Base-by-base conservation (phyloP, 2,113 vertebrate genomes). In the Theropithecus gelada region DNA sequence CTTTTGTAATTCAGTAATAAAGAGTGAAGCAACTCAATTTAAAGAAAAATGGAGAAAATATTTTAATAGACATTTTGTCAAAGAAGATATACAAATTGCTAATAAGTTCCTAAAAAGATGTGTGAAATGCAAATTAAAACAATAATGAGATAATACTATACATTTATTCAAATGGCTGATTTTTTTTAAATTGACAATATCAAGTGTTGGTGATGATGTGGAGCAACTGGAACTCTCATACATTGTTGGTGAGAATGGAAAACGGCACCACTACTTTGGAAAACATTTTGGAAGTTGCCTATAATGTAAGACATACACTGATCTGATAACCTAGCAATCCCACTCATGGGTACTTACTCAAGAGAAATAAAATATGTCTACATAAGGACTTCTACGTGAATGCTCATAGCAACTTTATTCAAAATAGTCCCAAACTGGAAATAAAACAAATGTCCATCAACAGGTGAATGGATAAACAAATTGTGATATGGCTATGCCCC, bases 101-200 rank as follows among this genome's bases (percentile, higher is more conserved):
- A 64, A 55, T 35, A 88, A 70, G 35, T 5, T 68, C n/a, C 45
- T 55, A 66, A 88, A 75, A 96, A 78, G 43, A 90, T 85, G 50
- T 52, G n/a, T 45, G 35, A 92, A 83, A 66, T 57, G 22, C 14
- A 88, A 94, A 81, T 81, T 72, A 64, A 96, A 93, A n/a, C 43
- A 16, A 83, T 23, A 32, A 30, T 59, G 78, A 91, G 45, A 14
- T 25, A 85, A 38, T 45, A n/a, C 32, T n/a, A 11, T 27, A 50
- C 9, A 59, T 25, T n/a, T 52, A 82, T 50, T 52, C 90, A 16
- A 86, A 57, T 55, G 32, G 30, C 30, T 64, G 23, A 40, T 75
- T 80, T 78, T 78, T 35, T 57, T 82, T 6, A 0, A 45, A 27
- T 20, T 43, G 40, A 78, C 45, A 86, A 57, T 75, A 89, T 55